Conservation (phyloP, 2,888 invertebrate genomes). For the Drosophila barbarae region DNA sequence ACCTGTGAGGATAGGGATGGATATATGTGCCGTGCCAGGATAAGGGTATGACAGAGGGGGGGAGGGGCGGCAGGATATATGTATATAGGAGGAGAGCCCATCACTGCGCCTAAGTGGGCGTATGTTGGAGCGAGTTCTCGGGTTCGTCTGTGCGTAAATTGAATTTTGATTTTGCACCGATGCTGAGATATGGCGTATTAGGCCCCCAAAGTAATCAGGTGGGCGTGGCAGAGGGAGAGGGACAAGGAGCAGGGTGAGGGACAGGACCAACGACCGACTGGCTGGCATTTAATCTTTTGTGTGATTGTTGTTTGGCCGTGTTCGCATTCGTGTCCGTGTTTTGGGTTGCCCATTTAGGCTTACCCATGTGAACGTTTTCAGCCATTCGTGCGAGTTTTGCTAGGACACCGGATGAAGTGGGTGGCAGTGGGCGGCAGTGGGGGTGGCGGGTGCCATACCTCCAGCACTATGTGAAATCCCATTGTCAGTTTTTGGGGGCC, state of each 20-base stretch:
- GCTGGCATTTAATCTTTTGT: slow-evolving; percentile 68
- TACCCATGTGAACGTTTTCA: slow-evolving; percentile 60
- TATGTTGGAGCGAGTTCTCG: slow-evolving; percentile 26
- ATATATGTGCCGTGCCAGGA: slow-evolving; percentile 6
- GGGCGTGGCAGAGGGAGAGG: slow-evolving; percentile 8
- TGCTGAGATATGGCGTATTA: slow-evolving; percentile 76
- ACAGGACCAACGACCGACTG: slow-evolving; percentile 1
- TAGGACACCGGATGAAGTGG: slow-evolving; percentile 3
- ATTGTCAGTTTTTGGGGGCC: slow-evolving; percentile 53
- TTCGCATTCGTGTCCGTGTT: slow-evolving; percentile 62
- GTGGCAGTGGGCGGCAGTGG: not conserved
- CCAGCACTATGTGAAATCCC: slow-evolving; percentile 35
- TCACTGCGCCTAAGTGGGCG: slow-evolving; percentile 38
- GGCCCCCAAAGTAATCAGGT: slow-evolving; percentile 73
- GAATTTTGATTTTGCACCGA: slow-evolving; percentile 75
- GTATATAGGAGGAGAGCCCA: slow-evolving; percentile 2
- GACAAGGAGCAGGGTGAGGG: not conserved
- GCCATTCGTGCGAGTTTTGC: slow-evolving; percentile 12
- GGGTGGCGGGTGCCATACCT: not conserved
- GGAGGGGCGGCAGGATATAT: not conserved
- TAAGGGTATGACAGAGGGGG: not conserved
- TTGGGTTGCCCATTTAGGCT: slow-evolving; percentile 72
- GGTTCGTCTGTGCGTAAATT: slow-evolving; percentile 70
- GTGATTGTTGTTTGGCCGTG: slow-evolving; percentile 46
- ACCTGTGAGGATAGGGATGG: slow-evolving; percentile 20